Percentiles rank a stretch among this genome's conserved stretches.
Conservation (phyloP, 2,113 vertebrate species). For the Pungitius pungitius region DNA sequence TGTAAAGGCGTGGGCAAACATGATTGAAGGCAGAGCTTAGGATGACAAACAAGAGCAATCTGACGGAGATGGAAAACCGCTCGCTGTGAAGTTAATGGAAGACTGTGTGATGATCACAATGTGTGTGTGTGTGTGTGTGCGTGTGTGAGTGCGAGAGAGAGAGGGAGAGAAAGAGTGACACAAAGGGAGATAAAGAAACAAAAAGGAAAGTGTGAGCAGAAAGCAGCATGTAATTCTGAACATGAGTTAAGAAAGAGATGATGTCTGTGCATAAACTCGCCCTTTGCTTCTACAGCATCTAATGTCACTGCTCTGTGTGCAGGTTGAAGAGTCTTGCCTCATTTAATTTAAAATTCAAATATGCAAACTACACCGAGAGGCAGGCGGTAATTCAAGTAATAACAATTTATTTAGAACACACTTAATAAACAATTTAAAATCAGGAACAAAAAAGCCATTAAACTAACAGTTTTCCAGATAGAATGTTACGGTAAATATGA, state of each 20-base stretch:
- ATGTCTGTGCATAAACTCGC: conserved; percentile 27
- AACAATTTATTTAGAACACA: conserved; percentile 54
- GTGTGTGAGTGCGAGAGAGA: conserved; percentile 18
- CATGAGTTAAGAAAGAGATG: conserved; percentile 37
- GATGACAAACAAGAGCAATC: conserved; percentile 81
- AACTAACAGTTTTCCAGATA: conserved; percentile 2
- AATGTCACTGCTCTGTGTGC: conserved; percentile 14
- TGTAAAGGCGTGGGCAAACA: conserved; percentile 80
- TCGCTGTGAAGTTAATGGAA: conserved; percentile 80
- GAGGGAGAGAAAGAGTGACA: neutral
- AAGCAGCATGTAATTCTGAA: conserved; percentile 27
- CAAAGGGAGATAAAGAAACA: conserved; percentile 12
- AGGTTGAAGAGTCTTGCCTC: neutral
- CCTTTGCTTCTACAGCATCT: conserved; percentile 30
- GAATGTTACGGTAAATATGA: no score
- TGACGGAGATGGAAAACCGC: conserved; percentile 69
- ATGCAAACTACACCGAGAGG: conserved; percentile 7
- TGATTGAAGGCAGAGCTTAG: conserved; percentile 79
- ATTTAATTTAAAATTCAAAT: conserved; percentile 47
- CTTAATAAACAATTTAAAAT: conserved; percentile 56
- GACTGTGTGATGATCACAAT: conserved; percentile 73
- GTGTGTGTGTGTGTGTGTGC: conserved; percentile 50
- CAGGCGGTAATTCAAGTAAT: conserved; percentile 40
- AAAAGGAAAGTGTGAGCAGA: neutral
- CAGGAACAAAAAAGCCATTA: conserved; percentile 47